A percentile compares a stretch with the other conserved stretches of the same genome.
These are phyloP conservation scores for Epinephelus coioides DNA, from an alignment of 2,797 vertebrate species.

Conservation along the genomic window DNA sequence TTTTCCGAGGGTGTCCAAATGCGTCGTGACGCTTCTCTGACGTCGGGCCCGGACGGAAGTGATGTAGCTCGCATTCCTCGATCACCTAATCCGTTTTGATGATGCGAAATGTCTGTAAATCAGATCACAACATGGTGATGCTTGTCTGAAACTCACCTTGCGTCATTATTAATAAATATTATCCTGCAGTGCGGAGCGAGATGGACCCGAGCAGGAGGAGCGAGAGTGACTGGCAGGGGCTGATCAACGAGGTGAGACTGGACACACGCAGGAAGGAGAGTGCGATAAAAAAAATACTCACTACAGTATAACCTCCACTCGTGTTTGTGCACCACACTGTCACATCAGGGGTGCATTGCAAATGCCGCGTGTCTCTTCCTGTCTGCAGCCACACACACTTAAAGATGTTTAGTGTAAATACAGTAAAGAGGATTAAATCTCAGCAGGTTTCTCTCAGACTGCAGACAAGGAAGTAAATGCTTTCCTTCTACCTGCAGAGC, in stretches of 20 bases:
- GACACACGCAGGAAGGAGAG: constrained; percentile 1
- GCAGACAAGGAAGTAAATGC: constrained; percentile 37
- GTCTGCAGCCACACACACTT: not conserved
- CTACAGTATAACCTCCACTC: not conserved
- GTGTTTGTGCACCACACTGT: not conserved
- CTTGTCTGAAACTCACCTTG: not conserved
- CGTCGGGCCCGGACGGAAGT: constrained; percentile 65
- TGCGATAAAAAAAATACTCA: not conserved
- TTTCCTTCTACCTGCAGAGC: constrained; percentile 40
- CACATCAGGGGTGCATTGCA: not conserved
- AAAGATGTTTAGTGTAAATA: not conserved
- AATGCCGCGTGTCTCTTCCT: not conserved
- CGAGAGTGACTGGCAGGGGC: constrained; percentile 95
- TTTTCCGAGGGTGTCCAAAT: constrained; percentile 48
- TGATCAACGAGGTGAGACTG: constrained; percentile 93
- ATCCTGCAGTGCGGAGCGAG: not conserved
- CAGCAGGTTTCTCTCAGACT: not conserved
- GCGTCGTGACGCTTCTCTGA: constrained; percentile 58
- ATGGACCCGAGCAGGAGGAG: constrained; percentile 88
- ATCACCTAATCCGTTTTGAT: constrained; percentile 50
- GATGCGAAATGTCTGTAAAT: constrained; percentile 34
- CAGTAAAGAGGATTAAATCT: constrained; percentile 16
- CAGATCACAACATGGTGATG: constrained; percentile 11
- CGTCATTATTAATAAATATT: not conserved
- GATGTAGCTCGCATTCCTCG: constrained; percentile 33